Evolutionary conservation across 2,888 invertebrate genomes (phyloP).

Genomic region (Oscheius onirici): DNA sequence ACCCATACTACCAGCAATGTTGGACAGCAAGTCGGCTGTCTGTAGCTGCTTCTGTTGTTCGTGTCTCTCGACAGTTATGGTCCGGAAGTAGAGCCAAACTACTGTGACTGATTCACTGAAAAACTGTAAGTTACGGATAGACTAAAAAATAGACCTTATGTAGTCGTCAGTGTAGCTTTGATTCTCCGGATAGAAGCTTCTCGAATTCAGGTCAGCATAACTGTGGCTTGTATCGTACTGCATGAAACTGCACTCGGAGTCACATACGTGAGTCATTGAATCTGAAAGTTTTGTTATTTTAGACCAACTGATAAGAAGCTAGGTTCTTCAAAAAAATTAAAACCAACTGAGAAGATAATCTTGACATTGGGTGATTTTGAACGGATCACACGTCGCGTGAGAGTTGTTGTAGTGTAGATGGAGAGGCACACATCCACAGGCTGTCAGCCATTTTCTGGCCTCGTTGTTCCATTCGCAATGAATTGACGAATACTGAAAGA

Average conservation of each 20-base stretch:
- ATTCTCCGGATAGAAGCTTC: slow-evolving; percentile 6
- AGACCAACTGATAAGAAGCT: too few species aligned
- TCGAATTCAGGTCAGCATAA: slow-evolving; percentile 32
- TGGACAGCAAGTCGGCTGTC: slow-evolving; percentile 60
- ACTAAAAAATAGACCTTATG: too few species aligned
- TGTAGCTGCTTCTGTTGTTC: slow-evolving; percentile 63
- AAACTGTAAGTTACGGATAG: background rate
- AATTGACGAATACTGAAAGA: slow-evolving; percentile 47
- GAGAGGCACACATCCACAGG: slow-evolving; percentile 52
- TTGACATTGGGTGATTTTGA: slow-evolving; percentile 32
- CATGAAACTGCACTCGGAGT: slow-evolving; percentile 49
- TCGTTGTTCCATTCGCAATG: slow-evolving; percentile 54
- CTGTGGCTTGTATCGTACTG: slow-evolving; percentile 43
- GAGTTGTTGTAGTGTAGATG: slow-evolving; percentile 21
- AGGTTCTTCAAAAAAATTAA: background rate
- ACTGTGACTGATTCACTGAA: slow-evolving; percentile 39
- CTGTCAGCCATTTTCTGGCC: slow-evolving; percentile 29
- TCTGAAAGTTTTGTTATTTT: slow-evolving; percentile 11
- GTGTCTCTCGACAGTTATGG: slow-evolving; percentile 54
- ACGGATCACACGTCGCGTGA: slow-evolving; percentile 34
- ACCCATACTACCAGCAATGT: slow-evolving; percentile 64
- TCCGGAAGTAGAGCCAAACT: slow-evolving; percentile 47
- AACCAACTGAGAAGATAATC: slow-evolving; percentile 15
- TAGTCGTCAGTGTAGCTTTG: slow-evolving; percentile 22
- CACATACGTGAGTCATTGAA: slow-evolving; percentile 35